phyloP scores from a whole-genome alignment of 2,113 vertebrate species.

The Microcebus jonahi region DNA sequence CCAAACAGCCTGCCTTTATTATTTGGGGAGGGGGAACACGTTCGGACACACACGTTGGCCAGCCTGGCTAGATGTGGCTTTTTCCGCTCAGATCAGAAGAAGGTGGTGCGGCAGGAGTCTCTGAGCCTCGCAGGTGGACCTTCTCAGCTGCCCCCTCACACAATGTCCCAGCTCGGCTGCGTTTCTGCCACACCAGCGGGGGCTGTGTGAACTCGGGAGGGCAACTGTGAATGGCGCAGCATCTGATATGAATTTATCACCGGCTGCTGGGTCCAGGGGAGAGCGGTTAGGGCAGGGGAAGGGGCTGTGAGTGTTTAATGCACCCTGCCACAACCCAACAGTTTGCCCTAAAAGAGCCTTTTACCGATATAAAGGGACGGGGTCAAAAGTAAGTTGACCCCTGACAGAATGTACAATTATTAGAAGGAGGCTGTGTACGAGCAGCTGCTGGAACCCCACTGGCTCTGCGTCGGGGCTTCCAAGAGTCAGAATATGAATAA shows the following conservation, averaged over 20 bases:
- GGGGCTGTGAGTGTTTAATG: slow-evolving; percentile 77
- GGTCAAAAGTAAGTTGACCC: slow-evolving; percentile 93
- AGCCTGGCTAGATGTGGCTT: neutral
- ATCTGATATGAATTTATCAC: slow-evolving; percentile 88
- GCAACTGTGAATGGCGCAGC: slow-evolving; percentile 81
- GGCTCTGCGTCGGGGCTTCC: slow-evolving; percentile 76
- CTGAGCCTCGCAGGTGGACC: slow-evolving; percentile 69
- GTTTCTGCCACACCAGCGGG: neutral
- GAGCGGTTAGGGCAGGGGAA: neutral
- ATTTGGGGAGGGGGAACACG: slow-evolving; percentile 49
- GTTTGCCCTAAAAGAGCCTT: slow-evolving; percentile 86
- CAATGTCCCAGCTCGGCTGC: slow-evolving; percentile 70
- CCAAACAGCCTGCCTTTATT: slow-evolving; percentile 72
- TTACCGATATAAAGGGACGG: slow-evolving; percentile 82
- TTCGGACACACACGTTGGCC: slow-evolving; percentile 48
- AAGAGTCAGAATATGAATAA: slow-evolving; percentile 88
- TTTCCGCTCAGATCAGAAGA: slow-evolving; percentile 14
- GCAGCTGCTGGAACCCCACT: slow-evolving; percentile 91
- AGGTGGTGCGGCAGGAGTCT: slow-evolving; percentile 19
- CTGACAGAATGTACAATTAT: slow-evolving; percentile 90
- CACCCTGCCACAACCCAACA: slow-evolving; percentile 86
- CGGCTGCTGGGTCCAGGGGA: slow-evolving; percentile 69
- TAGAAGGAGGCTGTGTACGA: slow-evolving; percentile 80
- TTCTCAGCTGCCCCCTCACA: slow-evolving; percentile 80
- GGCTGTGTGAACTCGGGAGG: slow-evolving; percentile 84